Conservation (phyloP, 2,797 vertebrate genomes). For the Silurus lanzhouensis region DNA sequence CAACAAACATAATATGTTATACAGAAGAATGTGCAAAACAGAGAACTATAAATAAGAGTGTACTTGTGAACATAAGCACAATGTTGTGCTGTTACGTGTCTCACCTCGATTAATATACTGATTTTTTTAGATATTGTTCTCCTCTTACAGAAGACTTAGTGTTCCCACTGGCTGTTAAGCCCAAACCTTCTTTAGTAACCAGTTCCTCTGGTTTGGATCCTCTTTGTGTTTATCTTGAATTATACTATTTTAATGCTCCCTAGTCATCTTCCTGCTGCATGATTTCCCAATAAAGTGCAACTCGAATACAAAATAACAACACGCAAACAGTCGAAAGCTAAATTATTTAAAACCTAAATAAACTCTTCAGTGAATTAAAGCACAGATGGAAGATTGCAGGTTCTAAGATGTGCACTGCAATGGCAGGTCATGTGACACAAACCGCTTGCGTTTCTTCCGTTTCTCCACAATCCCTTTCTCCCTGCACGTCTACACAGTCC, state of each 20-base stretch:
- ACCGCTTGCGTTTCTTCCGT: background rate
- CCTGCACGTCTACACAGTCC: background rate
- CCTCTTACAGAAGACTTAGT: background rate
- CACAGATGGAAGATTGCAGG: background rate
- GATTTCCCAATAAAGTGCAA: background rate
- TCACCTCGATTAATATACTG: background rate
- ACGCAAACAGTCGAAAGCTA: no score
- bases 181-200: background rate
- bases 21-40: no score
- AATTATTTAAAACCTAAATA: no score
- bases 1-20: no score
- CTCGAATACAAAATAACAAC: no score
- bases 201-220: background rate
- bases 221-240: background rate
- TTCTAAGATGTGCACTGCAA: background rate
- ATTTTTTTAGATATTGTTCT: background rate
- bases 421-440: background rate
- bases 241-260: background rate
- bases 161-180: background rate
- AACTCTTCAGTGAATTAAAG: background rate
- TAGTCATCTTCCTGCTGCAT: background rate
- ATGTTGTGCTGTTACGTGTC: background rate
- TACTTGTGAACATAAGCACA: no score
- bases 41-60: no score
- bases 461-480: background rate